Percentiles rank a stretch among this genome's conserved stretches.
Evolutionary conservation across 1,140 invertebrate genomes (phyloP).

Genomic region (Drosophila nikananu): DNA sequence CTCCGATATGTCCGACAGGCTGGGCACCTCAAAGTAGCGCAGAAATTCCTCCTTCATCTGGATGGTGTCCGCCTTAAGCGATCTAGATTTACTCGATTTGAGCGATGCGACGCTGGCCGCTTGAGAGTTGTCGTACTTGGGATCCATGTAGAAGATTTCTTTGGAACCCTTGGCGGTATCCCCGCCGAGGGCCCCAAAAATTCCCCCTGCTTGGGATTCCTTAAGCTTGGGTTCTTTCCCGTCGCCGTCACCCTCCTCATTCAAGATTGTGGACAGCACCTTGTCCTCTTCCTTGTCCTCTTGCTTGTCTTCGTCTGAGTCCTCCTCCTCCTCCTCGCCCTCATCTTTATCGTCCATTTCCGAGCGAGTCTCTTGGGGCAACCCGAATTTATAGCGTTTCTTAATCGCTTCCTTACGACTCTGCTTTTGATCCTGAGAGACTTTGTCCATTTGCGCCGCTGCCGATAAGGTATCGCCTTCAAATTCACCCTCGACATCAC

Average conservation of each 20-base stretch:
- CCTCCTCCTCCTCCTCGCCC: not conserved
- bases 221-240: not conserved
- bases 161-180: not conserved
- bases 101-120: not conserved
- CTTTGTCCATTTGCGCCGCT: not conserved
- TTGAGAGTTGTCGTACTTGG: not conserved
- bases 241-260: not conserved
- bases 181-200: not conserved
- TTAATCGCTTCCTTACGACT: not conserved
- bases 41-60: slow-evolving; percentile 41
- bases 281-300: not conserved
- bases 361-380: accelerated
- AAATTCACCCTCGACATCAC: not conserved
- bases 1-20: slow-evolving; percentile 58
- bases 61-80: slow-evolving; percentile 2
- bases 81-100: not conserved
- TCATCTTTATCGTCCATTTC: not conserved
- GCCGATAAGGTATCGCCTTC: not conserved
- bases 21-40: slow-evolving; percentile 36
- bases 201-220: no score
- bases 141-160: slow-evolving; percentile 5
- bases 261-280: not conserved
- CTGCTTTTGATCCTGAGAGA: slow-evolving; percentile 4
- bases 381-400: not conserved
- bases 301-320: not conserved